Evolutionary conservation across 2,113 vertebrate genomes (phyloP), one percentile per base, ranked within the genome.

Genomic region (Verasper variegatus): DNA sequence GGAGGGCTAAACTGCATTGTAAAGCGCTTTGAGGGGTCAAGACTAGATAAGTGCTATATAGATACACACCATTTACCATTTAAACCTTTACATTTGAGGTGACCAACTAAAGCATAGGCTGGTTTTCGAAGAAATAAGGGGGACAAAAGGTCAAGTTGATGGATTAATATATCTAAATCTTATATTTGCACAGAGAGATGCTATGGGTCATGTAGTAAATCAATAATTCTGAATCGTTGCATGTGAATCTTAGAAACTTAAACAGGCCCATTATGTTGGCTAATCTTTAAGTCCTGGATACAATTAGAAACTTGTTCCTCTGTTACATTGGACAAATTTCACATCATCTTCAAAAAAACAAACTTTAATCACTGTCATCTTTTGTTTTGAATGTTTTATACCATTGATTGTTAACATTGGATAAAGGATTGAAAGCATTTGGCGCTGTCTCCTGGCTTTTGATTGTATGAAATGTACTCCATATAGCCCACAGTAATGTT

Each of bases 311-410:
- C 15, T 1, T 18, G 45, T 47, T 47, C 45, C 6, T 31, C 6
- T 31, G 31, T 31, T 31, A 31, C 31, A 7, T 31, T 31, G 31
- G 1, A 31, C 6, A 31, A 31, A 31, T 31, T 31, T 31, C 31
- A 31, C 31, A 31, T 31, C 27, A 31, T 31, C 27, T 31, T 31
- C 27, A 21, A 54, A 10, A 12, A 54, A n/a, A 54, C 13, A 49
- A 57, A 18, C 67, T 61, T 9, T 5, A 66, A 26, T 20, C 26
- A 27, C 31, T 1, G 3, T 42, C 18, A 4, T 56, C 47, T 49
- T 37, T 21, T 51, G 27, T 67, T 59, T 49, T n/a, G 31, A 47
- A 23, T 62, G 51, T 45, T 61, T 66, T 74, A n/a, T 65, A 17
- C 15, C 3, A 37, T 60, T 80, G 11, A 40, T 18, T 62, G 5